These are phyloP conservation scores for Eupithecia dodoneata DNA, from an alignment of 2,888 invertebrate species.

Conservation along the genomic window DNA sequence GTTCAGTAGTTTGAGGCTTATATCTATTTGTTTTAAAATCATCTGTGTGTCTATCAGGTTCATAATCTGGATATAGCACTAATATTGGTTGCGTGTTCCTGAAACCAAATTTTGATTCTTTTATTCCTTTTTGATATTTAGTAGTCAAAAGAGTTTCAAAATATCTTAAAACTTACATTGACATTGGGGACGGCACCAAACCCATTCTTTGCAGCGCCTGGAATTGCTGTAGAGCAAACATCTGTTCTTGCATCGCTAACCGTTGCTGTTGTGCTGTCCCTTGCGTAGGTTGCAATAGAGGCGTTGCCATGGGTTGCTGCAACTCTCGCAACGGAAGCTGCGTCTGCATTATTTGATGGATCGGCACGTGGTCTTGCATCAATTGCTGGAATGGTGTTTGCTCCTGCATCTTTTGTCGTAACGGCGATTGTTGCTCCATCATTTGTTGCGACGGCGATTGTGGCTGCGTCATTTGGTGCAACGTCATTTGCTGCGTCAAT, in stretches of 20 bases:
- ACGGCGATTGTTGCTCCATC: conserved; percentile 28
- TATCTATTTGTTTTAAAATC: conserved; percentile 42
- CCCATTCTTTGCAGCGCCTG: conserved; percentile 53
- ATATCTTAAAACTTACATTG: conserved; percentile 53
- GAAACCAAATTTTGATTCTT: conserved; percentile 40
- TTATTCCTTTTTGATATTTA: neutral
- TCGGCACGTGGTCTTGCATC: conserved; percentile 45
- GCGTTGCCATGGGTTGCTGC: conserved; percentile 33
- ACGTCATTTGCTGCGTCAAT: conserved; percentile 29
- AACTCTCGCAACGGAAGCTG: conserved; percentile 38
- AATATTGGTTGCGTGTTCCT: conserved; percentile 59
- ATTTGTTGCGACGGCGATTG: conserved; percentile 41
- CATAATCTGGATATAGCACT: conserved; percentile 50
- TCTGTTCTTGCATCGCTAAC: conserved; percentile 37
- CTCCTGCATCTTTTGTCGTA: conserved; percentile 46
- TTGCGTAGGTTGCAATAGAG: conserved; percentile 19
- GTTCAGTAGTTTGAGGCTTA: conserved; percentile 50
- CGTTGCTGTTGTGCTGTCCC: conserved; percentile 39
- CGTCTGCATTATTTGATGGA: conserved; percentile 32
- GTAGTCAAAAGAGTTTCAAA: neutral
- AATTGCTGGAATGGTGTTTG: conserved; percentile 27
- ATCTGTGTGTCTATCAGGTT: conserved; percentile 35
- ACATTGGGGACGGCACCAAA: conserved; percentile 48
- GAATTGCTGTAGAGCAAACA: conserved; percentile 46
- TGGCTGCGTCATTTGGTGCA: conserved; percentile 34